phyloP scores from a whole-genome alignment of 2,113 vertebrate genomes.

The Microtus oregoni region DNA sequence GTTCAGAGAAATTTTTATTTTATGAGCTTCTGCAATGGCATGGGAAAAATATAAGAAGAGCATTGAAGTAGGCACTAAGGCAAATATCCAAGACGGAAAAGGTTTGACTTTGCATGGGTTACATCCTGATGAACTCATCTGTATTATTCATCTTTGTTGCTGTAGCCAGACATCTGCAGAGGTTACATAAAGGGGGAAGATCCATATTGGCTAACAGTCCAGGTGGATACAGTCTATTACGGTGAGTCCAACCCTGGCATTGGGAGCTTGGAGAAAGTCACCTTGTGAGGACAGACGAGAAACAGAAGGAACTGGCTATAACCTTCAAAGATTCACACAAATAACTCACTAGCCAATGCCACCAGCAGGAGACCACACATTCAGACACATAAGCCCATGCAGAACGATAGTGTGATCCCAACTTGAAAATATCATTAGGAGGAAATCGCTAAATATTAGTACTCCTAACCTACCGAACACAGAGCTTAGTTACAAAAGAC shows the following conservation, averaged over 20 bases:
- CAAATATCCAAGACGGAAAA: background rate
- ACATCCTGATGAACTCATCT: background rate
- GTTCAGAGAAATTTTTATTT: slow-evolving; percentile 21
- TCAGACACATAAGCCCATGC: background rate
- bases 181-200: background rate
- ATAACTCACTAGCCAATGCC: background rate
- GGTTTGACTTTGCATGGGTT: background rate
- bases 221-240: background rate
- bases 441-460: background rate
- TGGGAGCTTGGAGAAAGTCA: background rate
- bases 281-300: background rate
- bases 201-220: background rate
- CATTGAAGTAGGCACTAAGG: background rate
- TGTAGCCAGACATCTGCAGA: background rate
- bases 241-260: background rate
- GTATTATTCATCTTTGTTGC: background rate
- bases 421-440: background rate
- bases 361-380: no score
- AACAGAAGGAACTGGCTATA: background rate
- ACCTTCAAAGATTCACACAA: background rate
- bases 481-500: background rate
- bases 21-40: background rate
- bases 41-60: background rate
- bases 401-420: background rate
- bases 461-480: background rate